phyloP scores from a whole-genome alignment of 1,140 invertebrate species.

The Bicyclus anynana region DNA sequence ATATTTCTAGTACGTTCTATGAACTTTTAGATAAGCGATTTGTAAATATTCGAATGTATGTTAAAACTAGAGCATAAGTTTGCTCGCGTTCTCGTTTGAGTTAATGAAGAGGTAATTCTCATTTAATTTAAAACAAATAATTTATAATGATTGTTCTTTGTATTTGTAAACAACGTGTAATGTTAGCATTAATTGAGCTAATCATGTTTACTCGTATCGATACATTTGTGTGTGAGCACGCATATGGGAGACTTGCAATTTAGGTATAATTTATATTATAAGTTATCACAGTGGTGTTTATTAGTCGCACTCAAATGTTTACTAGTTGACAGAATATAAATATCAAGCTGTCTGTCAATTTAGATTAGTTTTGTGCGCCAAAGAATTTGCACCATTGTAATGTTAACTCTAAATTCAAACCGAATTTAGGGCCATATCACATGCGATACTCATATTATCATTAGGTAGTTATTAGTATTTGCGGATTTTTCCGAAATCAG shows the following conservation, averaged over 20 bases:
- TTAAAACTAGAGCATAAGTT: conserved; percentile 16
- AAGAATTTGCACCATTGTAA: no score
- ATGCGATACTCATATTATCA: no score
- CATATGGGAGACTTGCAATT: conserved; percentile 46
- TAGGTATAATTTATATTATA: conserved; percentile 31
- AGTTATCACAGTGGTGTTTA: conserved; percentile 30
- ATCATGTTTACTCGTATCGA: conserved; percentile 4
- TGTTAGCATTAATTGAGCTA: conserved; percentile 4
- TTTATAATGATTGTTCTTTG: conserved; percentile 8
- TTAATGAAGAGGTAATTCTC: conserved; percentile 30
- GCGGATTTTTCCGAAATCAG: no score
- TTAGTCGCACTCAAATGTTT: no score
- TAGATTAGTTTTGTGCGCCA: not conserved
- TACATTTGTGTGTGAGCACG: conserved; percentile 19
- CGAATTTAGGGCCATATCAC: no score
- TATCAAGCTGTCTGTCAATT: no score
- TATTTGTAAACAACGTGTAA: not conserved
- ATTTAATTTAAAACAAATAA: conserved; percentile 17
- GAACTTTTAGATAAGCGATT: conserved; percentile 80
- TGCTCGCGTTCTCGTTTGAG: conserved; percentile 14
- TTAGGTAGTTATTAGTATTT: no score
- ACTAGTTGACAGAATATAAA: no score
- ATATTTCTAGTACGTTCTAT: conserved; percentile 96
- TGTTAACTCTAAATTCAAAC: no score
- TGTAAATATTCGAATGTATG: conserved; percentile 54